Evolutionary conservation across 2,888 invertebrate genomes (phyloP).

Genomic region (Acrobasis repandana): DNA sequence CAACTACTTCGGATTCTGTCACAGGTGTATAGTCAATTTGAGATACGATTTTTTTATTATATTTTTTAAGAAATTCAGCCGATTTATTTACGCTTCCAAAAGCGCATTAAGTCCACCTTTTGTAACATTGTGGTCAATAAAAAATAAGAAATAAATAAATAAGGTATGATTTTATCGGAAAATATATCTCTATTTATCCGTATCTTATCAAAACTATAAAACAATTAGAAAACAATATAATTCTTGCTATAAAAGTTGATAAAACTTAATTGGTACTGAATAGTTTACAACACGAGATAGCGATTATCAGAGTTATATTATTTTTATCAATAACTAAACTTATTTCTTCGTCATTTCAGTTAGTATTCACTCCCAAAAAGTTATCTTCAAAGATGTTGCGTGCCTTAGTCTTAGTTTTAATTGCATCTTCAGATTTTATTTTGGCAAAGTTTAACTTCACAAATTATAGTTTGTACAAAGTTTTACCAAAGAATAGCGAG

Average conservation of each 20-base stretch:
- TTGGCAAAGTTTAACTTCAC: slow-evolving; percentile 55
- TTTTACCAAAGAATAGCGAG: slow-evolving; percentile 70
- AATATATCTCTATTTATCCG: too few species aligned
- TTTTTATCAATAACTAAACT: not conserved
- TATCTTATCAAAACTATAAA: not conserved
- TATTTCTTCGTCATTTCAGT: not conserved
- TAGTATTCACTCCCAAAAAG: not conserved
- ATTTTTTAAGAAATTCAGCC: too few species aligned
- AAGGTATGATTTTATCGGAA: too few species aligned
- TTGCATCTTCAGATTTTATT: slow-evolving; percentile 31
- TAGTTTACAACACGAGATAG: slow-evolving; percentile 2
- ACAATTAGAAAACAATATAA: not conserved
- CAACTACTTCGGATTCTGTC: too few species aligned
- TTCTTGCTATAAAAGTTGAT: not conserved
- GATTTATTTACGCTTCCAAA: too few species aligned
- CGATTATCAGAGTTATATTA: slow-evolving; percentile 8
- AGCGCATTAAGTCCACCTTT: too few species aligned
- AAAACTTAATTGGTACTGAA: slow-evolving; percentile 2
- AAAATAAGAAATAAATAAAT: too few species aligned
- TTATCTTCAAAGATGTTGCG: slow-evolving; percentile 11
- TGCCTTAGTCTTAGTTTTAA: slow-evolving; percentile 28
- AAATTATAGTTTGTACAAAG: slow-evolving; percentile 78
- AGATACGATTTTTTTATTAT: too few species aligned
- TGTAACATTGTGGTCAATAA: too few species aligned
- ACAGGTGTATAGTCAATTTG: too few species aligned